Percentiles rank a stretch among this genome's conserved stretches.
Conservation (phyloP, 1,140 invertebrate genomes). For the Phthorimaea operculella region DNA sequence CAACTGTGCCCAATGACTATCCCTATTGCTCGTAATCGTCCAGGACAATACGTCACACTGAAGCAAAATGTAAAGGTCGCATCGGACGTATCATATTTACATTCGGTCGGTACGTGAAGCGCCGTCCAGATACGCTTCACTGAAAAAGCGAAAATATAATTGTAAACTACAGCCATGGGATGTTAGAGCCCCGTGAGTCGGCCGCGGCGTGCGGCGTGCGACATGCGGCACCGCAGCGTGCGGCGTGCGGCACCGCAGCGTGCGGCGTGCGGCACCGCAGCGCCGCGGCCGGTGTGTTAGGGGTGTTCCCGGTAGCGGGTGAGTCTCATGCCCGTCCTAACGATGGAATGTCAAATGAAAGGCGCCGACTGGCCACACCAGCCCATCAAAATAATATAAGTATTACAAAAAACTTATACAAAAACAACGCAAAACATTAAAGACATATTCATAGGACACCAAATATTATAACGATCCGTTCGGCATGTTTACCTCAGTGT, state of each 20-base stretch:
- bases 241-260: neutral
- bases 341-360: slow-evolving; percentile 25
- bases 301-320: slow-evolving; percentile 3
- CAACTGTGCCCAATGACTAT: slow-evolving; percentile 66
- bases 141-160: slow-evolving; percentile 33
- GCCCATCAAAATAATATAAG: slow-evolving; percentile 20
- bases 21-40: slow-evolving; percentile 33
- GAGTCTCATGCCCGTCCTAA: slow-evolving; percentile 21
- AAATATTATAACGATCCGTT: slow-evolving; percentile 24
- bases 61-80: slow-evolving; percentile 52
- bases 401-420: slow-evolving; percentile 38
- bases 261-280: no score
- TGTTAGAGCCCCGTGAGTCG: slow-evolving; percentile 12
- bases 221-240: neutral
- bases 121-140: slow-evolving; percentile 47
- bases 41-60: slow-evolving; percentile 64
- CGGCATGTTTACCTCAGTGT: slow-evolving; percentile 66
- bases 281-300: neutral
- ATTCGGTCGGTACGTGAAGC: slow-evolving; percentile 38
- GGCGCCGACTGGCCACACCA: slow-evolving; percentile 22
- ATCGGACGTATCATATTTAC: slow-evolving; percentile 43
- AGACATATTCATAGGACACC: slow-evolving; percentile 42
- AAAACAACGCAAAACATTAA: slow-evolving; percentile 49
- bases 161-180: slow-evolving; percentile 28
- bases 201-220: slow-evolving; percentile 14